Base-by-base conservation (phyloP, 2,797 vertebrate genomes). In the Paguma larvata region DNA sequence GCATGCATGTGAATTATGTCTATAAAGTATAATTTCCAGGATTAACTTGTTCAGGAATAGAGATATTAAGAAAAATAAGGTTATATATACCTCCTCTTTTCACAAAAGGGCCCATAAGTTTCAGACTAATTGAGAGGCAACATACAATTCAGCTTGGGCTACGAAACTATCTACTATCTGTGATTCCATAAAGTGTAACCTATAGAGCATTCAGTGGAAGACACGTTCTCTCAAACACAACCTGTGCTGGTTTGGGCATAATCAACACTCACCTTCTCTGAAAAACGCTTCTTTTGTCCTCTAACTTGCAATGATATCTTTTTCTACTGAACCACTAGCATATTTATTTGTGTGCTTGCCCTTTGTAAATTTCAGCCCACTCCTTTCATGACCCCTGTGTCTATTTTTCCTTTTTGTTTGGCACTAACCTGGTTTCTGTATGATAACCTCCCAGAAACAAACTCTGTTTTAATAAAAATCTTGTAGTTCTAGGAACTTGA, bases 41-140 rank as follows among this genome's bases (percentile, higher is more conserved):
- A 94, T 15, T 62, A 41, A 21, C 70, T 13, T 84, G 9, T 79
- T 89, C 48, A 83, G n/a, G 38, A 96, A 79, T 73, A 94, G 82
- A 84, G 25, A 25, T 84, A 13, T 23, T 84, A 68, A 90, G 63
- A 83, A 90, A 87, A 94, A 34, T 73, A 68, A 94, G 65, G 15
- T 72, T 86, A 77, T 15, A 8, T 30, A 78, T 34, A 11, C 0
- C 0, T 92, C 14, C 25, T 92, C 8, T 25, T 92, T 89, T 92
- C 44, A 67, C 8, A 67, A 73, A 80, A 82, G 21, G 4, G 41
- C 6, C 32, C 38, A 5, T 32, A 34, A 63, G 11, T 85, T 85
- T 89, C 73, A 89, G 7, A 77, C 15, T 41, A 68, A 48, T 25
- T 84, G 62, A 86, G 38, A 87, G 27, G 10, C 15, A 80, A 59